phyloP scores from a whole-genome alignment of 2,797 vertebrate species.

The Spea hammondii region DNA sequence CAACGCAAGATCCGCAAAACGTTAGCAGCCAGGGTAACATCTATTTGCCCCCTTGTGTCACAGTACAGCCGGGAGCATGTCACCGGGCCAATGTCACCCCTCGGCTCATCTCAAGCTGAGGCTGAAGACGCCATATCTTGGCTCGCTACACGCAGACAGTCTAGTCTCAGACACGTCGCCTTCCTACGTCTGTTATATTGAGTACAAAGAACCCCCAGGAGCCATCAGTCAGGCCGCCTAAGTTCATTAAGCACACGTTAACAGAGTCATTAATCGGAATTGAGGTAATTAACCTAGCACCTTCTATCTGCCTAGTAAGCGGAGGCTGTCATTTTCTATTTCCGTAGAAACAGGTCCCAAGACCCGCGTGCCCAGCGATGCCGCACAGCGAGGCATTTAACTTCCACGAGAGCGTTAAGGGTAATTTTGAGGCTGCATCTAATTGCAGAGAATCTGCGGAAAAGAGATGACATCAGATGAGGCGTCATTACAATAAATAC shows the following conservation, averaged over 20 bases:
- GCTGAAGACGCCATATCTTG: no score
- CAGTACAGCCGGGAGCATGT: no score
- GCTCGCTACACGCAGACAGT: background rate
- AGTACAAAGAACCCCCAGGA: background rate
- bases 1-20: no score
- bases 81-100: no score
- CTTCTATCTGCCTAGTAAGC: slow-evolving; percentile 22
- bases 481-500: background rate
- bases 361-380: background rate
- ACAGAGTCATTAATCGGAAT: slow-evolving; percentile 32
- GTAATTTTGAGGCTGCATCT: slow-evolving; percentile 5
- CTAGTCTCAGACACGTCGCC: background rate
- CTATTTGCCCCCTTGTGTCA: no score
- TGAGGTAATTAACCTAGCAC: slow-evolving; percentile 39
- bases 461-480: background rate
- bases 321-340: slow-evolving; percentile 30
- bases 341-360: slow-evolving; percentile 12
- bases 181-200: background rate
- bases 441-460: slow-evolving; percentile 12
- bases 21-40: no score
- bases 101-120: no score
- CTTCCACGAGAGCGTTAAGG: slow-evolving; percentile 7
- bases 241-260: slow-evolving; percentile 34
- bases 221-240: slow-evolving; percentile 8
- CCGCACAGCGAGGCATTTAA: slow-evolving; percentile 12